Evolutionary conservation across 92 coral and sea anemone species (phyloP).

Genomic region (Paragorgia papillata): DNA sequence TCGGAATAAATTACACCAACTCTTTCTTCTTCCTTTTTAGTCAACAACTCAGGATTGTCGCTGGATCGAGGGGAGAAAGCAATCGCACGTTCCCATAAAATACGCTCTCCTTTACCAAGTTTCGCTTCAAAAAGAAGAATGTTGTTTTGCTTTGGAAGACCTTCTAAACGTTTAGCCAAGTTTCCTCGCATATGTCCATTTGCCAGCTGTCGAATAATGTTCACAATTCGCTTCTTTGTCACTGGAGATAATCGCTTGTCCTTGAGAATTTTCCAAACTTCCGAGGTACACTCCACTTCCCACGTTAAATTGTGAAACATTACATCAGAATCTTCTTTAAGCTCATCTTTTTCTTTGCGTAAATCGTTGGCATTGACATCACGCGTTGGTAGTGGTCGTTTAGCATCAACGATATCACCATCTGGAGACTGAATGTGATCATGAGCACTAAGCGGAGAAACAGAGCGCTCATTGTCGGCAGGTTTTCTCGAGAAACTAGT

Average conservation of each 20-base stretch:
- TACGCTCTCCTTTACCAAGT: slow-evolving; percentile 72
- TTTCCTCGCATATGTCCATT: slow-evolving; percentile 80
- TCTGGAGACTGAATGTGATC: no score
- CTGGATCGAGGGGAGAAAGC: slow-evolving; percentile 92
- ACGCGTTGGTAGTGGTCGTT: neutral
- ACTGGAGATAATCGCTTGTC: slow-evolving; percentile 44
- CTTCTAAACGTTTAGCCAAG: slow-evolving; percentile 77
- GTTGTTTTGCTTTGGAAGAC: slow-evolving; percentile 65
- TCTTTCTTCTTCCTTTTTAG: slow-evolving; percentile 27
- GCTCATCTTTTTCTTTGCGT: slow-evolving; percentile 6
- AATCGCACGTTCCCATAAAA: slow-evolving; percentile 88
- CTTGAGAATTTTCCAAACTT: slow-evolving; percentile 75
- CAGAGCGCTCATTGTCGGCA: neutral
- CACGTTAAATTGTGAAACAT: slow-evolving; percentile 80
- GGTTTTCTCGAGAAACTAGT: neutral
- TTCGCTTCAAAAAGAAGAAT: slow-evolving; percentile 77
- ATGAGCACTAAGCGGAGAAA: no score
- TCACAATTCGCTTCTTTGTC: slow-evolving; percentile 57
- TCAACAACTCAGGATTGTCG: slow-evolving; percentile 65
- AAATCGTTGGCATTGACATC: neutral
- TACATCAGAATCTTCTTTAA: slow-evolving; percentile 55
- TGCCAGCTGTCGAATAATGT: slow-evolving; percentile 79
- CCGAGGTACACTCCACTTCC: slow-evolving; percentile 95
- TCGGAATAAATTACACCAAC: slow-evolving; percentile 76
- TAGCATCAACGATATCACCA: neutral